A percentile compares a stretch with the other conserved stretches of the same genome.
Evolutionary conservation across 2,797 vertebrate species (phyloP).

Genomic region (Clarias pachynema): DNA sequence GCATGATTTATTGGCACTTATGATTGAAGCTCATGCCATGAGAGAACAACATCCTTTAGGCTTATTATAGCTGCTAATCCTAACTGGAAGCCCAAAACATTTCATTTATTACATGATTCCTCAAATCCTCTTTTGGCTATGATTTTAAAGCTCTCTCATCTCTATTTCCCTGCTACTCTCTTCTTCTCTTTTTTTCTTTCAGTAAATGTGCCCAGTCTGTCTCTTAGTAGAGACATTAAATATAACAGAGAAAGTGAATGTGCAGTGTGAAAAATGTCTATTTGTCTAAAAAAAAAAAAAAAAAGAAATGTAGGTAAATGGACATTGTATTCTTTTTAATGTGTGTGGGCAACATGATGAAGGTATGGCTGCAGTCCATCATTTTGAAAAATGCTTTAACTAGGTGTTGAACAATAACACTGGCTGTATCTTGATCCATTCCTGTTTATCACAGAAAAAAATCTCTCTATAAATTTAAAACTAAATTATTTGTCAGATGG

Average conservation of each 20-base stretch:
- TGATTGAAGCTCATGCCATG: conserved; percentile 33
- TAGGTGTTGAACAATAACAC: background rate
- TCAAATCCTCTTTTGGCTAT: conserved; percentile 72
- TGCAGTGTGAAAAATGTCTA: conserved; percentile 4
- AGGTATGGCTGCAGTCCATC: background rate
- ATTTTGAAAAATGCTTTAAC: background rate
- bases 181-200: background rate
- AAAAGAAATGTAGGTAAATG: background rate
- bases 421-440: background rate
- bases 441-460: background rate
- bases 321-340: background rate
- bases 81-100: conserved; percentile 66
- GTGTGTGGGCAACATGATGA: background rate
- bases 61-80: conserved; percentile 55
- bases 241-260: conserved; percentile 5
- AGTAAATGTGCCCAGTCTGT: background rate
- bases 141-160: conserved; percentile 47
- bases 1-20: background rate
- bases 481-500: too few relatives aligned
- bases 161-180: background rate
- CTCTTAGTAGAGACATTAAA: conserved; percentile 25
- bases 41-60: conserved; percentile 46
- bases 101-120: conserved; percentile 72
- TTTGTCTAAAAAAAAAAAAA: background rate
- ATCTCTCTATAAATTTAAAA: too few relatives aligned